These are phyloP conservation scores for Delphinus delphis DNA, from an alignment of 2,113 vertebrate genomes.

Conservation along the genomic window DNA sequence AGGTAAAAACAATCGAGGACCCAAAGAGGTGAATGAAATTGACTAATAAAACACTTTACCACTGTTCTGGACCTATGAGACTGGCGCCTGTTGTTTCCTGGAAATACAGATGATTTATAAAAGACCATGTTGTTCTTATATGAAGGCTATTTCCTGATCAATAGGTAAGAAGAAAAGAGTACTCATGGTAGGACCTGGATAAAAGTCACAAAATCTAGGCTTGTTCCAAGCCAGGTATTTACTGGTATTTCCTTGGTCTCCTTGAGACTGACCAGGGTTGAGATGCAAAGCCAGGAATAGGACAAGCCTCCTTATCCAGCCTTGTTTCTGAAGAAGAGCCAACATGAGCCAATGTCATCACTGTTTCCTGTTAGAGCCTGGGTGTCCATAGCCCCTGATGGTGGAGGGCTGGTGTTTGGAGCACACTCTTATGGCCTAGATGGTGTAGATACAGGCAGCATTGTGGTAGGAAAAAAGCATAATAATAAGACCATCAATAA, in stretches of 20 bases:
- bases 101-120: not conserved
- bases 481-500: not conserved
- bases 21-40: not conserved
- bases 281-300: not conserved
- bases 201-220: not conserved
- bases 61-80: not conserved
- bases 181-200: too few relatives aligned
- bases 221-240: not conserved
- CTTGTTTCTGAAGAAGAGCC: not conserved
- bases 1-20: not conserved
- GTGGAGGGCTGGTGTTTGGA: not conserved
- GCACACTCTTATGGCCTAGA: not conserved
- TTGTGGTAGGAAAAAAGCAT: not conserved
- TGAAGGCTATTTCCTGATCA: not conserved
- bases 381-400: not conserved
- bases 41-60: not conserved
- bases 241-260: not conserved
- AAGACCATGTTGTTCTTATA: not conserved
- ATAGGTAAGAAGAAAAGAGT: not conserved
- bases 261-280: not conserved
- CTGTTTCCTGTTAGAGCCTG: not conserved
- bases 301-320: not conserved
- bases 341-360: not conserved
- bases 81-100: not conserved
- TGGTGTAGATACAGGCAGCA: not conserved